A percentile compares a stretch with the other conserved stretches of the same genome.
phyloP scores from a whole-genome alignment of 2,797 vertebrate genomes.

The Lophotriccus pileatus region DNA sequence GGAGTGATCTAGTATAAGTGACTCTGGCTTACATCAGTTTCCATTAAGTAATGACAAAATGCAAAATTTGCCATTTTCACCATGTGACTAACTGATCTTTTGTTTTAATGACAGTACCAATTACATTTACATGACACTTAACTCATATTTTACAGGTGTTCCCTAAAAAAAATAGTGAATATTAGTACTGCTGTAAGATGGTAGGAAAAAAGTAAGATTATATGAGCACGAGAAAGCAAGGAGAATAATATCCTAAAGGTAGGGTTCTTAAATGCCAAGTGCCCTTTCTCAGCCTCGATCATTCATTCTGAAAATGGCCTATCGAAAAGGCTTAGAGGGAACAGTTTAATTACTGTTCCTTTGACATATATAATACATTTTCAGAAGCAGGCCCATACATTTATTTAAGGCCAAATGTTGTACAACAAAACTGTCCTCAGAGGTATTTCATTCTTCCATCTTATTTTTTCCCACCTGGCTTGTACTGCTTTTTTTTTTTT shows the following conservation, averaged over 20 bases:
- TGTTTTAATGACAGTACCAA: neutral
- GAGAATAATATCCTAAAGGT: slow-evolving; percentile 70
- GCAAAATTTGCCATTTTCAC: slow-evolving; percentile 31
- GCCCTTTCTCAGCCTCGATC: slow-evolving; percentile 54
- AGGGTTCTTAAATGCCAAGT: slow-evolving; percentile 64
- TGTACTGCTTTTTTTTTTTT: slow-evolving; percentile 15
- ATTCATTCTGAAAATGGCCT: slow-evolving; percentile 74
- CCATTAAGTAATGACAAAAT: neutral
- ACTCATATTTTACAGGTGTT: neutral
- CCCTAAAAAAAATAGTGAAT: slow-evolving; percentile 24
- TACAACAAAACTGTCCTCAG: slow-evolving; percentile 62
- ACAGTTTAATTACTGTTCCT: slow-evolving; percentile 74
- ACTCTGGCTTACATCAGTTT: neutral
- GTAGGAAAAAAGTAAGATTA: neutral
- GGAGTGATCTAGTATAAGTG: neutral
- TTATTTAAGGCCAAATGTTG: slow-evolving; percentile 71
- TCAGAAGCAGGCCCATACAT: slow-evolving; percentile 54
- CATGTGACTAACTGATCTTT: neutral
- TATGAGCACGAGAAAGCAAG: slow-evolving; percentile 42
- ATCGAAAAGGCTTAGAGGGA: slow-evolving; percentile 67
- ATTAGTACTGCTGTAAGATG: neutral
- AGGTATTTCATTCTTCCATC: slow-evolving; percentile 62
- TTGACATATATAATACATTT: slow-evolving; percentile 72
- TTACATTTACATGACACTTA: neutral
- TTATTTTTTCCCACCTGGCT: slow-evolving; percentile 34